A percentile compares a stretch with the other conserved stretches of the same genome.
These are phyloP conservation scores for Agrotis clavis DNA, from an alignment of 2,888 invertebrate genomes.

Conservation along the genomic window DNA sequence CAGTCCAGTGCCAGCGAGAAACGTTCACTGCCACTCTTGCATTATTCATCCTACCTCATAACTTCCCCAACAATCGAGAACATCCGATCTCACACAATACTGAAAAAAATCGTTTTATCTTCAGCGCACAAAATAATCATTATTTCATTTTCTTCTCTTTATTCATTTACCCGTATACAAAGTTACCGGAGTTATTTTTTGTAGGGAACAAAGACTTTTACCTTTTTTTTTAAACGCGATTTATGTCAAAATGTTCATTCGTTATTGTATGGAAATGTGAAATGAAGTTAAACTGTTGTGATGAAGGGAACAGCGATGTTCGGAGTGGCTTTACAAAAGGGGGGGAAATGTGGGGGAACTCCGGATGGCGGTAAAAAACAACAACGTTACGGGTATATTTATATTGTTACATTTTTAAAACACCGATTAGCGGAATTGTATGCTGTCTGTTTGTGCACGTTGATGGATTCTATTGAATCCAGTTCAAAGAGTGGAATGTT, in stretches of 20 bases:
- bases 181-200: slow-evolving; percentile 57
- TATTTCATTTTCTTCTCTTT: slow-evolving; percentile 69
- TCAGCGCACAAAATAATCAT: slow-evolving; percentile 61
- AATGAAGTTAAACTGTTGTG: slow-evolving; percentile 50
- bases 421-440: slow-evolving; percentile 22
- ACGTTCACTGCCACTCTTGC: slow-evolving; percentile 37
- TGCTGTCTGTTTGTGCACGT: slow-evolving; percentile 21
- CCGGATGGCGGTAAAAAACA: too few relatives aligned
- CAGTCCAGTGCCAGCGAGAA: not conserved
- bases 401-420: slow-evolving; percentile 38
- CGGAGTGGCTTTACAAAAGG: slow-evolving; percentile 25
- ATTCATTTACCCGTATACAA: slow-evolving; percentile 64
- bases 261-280: slow-evolving; percentile 52
- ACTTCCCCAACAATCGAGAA: slow-evolving; percentile 49
- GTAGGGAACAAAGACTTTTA: slow-evolving; percentile 60
- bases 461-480: slow-evolving; percentile 51
- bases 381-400: slow-evolving; percentile 30
- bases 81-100: slow-evolving; percentile 40
- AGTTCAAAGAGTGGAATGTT: slow-evolving; percentile 27
- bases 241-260: slow-evolving; percentile 61
- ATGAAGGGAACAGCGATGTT: slow-evolving; percentile 32
- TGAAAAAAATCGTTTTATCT: slow-evolving; percentile 60
- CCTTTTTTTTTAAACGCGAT: slow-evolving; percentile 55
- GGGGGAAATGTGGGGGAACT: slow-evolving; percentile 12
- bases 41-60: slow-evolving; percentile 68